Evolutionary conservation across 2,113 vertebrate genomes (phyloP).

Genomic region (Amblyornis subalaris): DNA sequence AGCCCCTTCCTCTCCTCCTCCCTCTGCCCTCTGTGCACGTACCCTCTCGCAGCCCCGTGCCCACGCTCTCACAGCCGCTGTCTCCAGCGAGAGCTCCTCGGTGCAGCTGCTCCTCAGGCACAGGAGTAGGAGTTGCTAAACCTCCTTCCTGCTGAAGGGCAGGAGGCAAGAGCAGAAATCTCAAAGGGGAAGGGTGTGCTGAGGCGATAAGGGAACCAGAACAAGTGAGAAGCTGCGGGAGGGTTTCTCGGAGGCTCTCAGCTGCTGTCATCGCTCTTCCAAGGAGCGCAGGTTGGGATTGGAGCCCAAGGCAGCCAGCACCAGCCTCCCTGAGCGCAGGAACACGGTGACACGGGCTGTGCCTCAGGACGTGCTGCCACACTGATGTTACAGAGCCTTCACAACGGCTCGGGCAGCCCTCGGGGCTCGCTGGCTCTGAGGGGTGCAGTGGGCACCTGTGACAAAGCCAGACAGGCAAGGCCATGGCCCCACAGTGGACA

Average conservation of each 20-base stretch:
- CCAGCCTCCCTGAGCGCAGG: fast-evolving
- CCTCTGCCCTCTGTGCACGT: fast-evolving
- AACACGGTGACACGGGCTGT: neutral
- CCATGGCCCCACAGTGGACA: fast-evolving
- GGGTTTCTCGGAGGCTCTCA: neutral
- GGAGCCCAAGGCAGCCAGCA: neutral
- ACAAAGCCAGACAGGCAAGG: neutral
- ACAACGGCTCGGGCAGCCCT: fast-evolving
- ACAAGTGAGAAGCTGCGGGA: neutral
- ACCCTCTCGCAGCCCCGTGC: neutral
- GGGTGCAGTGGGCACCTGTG: neutral
- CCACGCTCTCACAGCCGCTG: neutral
- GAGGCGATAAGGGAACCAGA: neutral
- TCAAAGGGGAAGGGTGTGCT: constrained; percentile 27
- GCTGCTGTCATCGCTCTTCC: neutral
- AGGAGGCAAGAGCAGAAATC: neutral
- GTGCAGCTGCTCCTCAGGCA: neutral
- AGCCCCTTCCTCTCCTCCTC: neutral
- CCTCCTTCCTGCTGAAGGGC: neutral
- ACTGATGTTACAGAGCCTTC: fast-evolving
- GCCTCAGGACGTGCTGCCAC: neutral
- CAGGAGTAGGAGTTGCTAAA: neutral
- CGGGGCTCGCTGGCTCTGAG: fast-evolving
- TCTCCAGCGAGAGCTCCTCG: neutral
- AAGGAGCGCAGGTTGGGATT: neutral